Percentiles rank a stretch among this genome's conserved stretches.
phyloP scores from a whole-genome alignment of 2,113 vertebrate genomes.

The Passer domesticus region DNA sequence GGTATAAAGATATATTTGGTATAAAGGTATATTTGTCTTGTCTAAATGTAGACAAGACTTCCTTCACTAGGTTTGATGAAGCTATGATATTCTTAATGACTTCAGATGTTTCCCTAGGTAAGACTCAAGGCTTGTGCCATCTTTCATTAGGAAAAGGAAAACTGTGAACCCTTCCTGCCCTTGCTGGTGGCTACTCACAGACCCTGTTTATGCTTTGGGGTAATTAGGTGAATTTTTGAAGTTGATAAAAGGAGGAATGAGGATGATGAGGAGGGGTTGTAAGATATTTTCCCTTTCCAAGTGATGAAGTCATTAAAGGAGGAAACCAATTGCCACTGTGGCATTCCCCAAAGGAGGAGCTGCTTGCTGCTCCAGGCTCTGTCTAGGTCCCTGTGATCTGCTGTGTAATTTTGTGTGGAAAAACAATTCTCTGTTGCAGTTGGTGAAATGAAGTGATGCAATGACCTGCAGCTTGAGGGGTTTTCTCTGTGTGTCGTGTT shows the following conservation, averaged over 20 bases:
- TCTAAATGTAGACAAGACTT: background rate
- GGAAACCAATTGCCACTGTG: background rate
- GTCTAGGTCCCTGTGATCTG: background rate
- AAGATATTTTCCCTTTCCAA: background rate
- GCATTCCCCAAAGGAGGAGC: background rate
- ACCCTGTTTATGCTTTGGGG: background rate
- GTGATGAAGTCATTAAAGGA: background rate
- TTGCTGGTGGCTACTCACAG: background rate
- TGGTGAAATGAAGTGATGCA: background rate
- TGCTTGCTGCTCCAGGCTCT: background rate
- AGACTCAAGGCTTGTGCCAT: background rate
- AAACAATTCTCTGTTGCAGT: background rate
- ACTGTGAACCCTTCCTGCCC: background rate
- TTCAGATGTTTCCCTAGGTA: background rate
- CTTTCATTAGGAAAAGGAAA: background rate
- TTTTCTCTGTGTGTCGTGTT: background rate
- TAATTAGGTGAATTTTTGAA: background rate
- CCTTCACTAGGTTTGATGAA: background rate
- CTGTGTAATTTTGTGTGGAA: background rate
- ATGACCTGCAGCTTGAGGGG: background rate
- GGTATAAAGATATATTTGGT: background rate
- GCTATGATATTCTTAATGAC: background rate
- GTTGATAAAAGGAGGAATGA: background rate
- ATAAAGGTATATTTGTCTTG: background rate
- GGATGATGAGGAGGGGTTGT: background rate